A percentile compares a stretch with the other conserved stretches of the same genome.
Evolutionary conservation across 2,888 invertebrate species (phyloP).

Genomic region (Invenusta paracnida): DNA sequence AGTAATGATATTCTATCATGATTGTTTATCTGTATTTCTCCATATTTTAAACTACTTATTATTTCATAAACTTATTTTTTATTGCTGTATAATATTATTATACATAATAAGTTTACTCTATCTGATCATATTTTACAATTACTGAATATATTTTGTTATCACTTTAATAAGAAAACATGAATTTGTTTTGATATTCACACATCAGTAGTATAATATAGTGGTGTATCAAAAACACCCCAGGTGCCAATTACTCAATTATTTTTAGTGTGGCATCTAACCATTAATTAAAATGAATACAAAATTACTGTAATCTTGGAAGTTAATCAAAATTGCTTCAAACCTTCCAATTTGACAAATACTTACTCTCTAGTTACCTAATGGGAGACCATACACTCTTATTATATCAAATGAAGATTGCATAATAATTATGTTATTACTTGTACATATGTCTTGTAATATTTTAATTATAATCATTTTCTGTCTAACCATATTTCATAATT

Average conservation of each 20-base stretch:
- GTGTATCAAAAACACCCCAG: not conserved
- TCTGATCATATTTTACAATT: conserved; percentile 22
- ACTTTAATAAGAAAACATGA: conserved; percentile 3
- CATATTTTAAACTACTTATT: not conserved
- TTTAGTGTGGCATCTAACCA: conserved; percentile 20
- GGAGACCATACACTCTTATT: too few species aligned
- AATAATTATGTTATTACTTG: too few species aligned
- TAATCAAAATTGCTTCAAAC: too few species aligned
- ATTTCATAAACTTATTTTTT: conserved; percentile 6
- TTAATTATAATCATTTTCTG: too few species aligned
- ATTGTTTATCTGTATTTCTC: conserved; percentile 21
- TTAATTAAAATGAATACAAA: not conserved
- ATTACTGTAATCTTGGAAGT: too few species aligned
- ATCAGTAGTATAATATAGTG: not conserved
- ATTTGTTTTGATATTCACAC: not conserved
- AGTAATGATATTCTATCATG: not conserved
- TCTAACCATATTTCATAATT: too few species aligned
- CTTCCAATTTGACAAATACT: too few species aligned
- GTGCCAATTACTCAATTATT: not conserved
- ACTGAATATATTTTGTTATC: conserved; percentile 1
- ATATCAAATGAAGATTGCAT: too few species aligned
- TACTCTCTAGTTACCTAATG: too few species aligned
- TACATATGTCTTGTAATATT: too few species aligned
- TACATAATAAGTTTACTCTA: not conserved
- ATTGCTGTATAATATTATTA: not conserved